Evolutionary conservation across 2,888 invertebrate genomes (phyloP).

Genomic region (Tetanocera ferruginea): DNA sequence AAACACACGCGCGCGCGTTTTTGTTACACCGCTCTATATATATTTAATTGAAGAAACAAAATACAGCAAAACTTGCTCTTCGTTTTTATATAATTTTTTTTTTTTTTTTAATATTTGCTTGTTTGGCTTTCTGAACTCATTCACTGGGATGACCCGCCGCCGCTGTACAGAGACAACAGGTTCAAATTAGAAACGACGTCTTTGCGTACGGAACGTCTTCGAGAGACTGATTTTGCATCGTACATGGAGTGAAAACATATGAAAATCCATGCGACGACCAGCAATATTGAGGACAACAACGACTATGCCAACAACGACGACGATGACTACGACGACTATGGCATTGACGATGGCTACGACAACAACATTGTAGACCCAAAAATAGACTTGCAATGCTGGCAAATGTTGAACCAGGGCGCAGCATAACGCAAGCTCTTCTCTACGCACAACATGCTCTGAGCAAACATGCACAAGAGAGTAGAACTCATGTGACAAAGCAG

Average conservation of each 20-base stretch:
- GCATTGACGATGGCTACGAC: not conserved
- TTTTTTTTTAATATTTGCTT: not conserved
- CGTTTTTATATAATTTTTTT: not conserved
- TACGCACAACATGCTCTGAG: not conserved
- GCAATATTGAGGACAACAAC: constrained; percentile 11
- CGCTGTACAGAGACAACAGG: not conserved
- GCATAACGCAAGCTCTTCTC: not conserved
- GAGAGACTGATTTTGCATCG: constrained; percentile 36
- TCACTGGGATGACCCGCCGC: constrained; percentile 15
- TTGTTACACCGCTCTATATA: no score
- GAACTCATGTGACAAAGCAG: not conserved
- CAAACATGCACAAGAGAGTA: not conserved
- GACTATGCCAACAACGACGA: not conserved
- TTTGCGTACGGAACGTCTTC: constrained; percentile 37
- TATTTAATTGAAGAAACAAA: no score
- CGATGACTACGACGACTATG: not conserved
- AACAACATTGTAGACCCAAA: not conserved
- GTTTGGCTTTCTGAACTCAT: not conserved
- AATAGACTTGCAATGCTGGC: constrained; percentile 20
- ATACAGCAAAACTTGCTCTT: no score
- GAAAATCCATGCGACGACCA: constrained; percentile 19
- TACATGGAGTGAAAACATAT: constrained; percentile 31
- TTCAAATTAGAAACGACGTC: constrained; percentile 24
- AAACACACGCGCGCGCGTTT: not conserved
- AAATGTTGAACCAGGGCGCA: constrained; percentile 4